These are phyloP conservation scores for Amphipoea oculea DNA, from an alignment of 2,888 invertebrate genomes.

Conservation along the genomic window DNA sequence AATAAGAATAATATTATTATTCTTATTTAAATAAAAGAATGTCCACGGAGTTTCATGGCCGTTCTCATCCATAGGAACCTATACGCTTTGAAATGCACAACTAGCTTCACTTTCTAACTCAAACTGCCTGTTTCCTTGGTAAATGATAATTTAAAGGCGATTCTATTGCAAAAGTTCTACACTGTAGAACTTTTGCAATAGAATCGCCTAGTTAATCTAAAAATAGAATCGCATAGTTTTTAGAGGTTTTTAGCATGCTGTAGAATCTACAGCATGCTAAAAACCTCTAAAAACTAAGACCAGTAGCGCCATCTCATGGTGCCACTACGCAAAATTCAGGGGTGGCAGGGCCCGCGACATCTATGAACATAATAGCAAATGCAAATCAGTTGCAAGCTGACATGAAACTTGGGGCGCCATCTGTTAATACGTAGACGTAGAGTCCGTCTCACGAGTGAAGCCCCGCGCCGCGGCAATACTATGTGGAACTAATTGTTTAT, in stretches of 20 bases:
- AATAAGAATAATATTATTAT: too few relatives aligned
- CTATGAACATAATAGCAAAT: background rate
- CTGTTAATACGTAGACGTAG: background rate
- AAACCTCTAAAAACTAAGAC: background rate
- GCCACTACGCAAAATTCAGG: background rate
- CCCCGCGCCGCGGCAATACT: too few relatives aligned
- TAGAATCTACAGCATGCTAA: background rate
- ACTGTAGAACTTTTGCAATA: too few relatives aligned
- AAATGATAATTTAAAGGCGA: background rate
- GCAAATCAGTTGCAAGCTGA: background rate
- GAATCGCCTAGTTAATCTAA: too few relatives aligned
- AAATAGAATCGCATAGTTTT: too few relatives aligned
- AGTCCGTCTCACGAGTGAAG: too few relatives aligned
- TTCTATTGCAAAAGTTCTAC: background rate
- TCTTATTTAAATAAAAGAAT: too few relatives aligned
- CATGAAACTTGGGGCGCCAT: slow-evolving; percentile 16
- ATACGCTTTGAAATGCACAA: background rate
- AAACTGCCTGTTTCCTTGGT: background rate
- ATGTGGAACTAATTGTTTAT: background rate
- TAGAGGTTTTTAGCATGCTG: too few relatives aligned
- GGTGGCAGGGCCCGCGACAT: background rate
- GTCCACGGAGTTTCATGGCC: too few relatives aligned
- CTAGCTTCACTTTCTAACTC: background rate
- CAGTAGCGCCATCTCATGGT: slow-evolving; percentile 22
- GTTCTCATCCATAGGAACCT: background rate